These are phyloP conservation scores for Bradypodion pumilum DNA, from an alignment of 2,797 vertebrate genomes.

Conservation along the genomic window DNA sequence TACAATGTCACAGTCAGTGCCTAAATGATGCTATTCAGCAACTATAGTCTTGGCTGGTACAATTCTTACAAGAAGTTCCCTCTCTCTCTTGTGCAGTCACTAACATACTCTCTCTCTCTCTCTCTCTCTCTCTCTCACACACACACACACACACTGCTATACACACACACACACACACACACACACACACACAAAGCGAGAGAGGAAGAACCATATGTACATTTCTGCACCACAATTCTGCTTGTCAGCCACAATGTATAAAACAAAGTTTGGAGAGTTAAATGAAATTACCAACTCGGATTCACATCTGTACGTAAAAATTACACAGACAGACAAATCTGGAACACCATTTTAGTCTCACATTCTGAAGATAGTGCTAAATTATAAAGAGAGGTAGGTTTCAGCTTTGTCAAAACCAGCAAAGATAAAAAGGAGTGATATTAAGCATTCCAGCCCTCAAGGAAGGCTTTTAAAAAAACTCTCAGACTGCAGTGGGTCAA, in stretches of 20 bases:
- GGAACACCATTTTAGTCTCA: not conserved
- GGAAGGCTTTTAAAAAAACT: not conserved
- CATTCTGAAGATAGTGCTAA: not conserved
- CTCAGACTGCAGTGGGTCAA: too few relatives aligned
- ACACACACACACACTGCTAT: not conserved
- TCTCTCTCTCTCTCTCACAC: not conserved
- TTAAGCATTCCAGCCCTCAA: not conserved
- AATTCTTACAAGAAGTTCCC: slow-evolving; percentile 61
- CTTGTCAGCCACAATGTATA: slow-evolving; percentile 69
- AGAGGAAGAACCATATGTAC: too few relatives aligned
- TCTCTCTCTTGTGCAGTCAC: slow-evolving; percentile 47
- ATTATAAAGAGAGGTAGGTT: not conserved
- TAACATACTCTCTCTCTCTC: not conserved
- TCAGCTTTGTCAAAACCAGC: not conserved
- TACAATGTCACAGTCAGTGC: slow-evolving; percentile 78
- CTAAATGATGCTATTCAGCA: slow-evolving; percentile 75
- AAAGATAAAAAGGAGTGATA: not conserved
- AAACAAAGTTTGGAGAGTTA: not conserved
- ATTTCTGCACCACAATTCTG: slow-evolving; percentile 19
- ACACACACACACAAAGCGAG: too few relatives aligned
- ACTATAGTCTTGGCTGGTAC: slow-evolving; percentile 53
- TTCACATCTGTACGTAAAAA: not conserved
- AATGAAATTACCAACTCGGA: not conserved
- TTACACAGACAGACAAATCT: not conserved
- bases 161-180: not conserved